Percentiles rank a stretch among this genome's conserved stretches.
phyloP scores from a whole-genome alignment of 2,113 vertebrate genomes.

The Phyllopteryx taeniolatus region DNA sequence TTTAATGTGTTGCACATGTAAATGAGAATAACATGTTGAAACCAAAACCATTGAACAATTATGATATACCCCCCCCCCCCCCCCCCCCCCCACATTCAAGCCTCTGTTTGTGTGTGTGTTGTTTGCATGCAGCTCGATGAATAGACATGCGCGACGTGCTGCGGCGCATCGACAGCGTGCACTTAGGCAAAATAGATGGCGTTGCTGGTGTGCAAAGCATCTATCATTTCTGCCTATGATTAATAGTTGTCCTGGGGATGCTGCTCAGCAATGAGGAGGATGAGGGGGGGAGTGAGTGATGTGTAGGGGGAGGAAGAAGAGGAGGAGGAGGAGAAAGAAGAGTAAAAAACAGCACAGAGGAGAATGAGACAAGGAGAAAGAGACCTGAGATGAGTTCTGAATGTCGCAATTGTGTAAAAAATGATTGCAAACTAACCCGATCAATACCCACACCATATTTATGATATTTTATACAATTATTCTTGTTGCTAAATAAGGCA shows the following conservation, averaged over 20 bases:
- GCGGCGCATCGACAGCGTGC: conserved; percentile 63
- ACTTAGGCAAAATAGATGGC: conserved; percentile 73
- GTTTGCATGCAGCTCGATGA: conserved; percentile 37
- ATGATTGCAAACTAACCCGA: neutral
- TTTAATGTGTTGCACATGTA: neutral
- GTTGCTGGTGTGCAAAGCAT: conserved; percentile 74
- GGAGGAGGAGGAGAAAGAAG: conserved; percentile 5
- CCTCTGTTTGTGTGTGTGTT: conserved; percentile 24
- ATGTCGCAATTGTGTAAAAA: neutral
- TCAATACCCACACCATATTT: neutral
- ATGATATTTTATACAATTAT: neutral
- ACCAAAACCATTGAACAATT: neutral
- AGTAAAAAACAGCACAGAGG: conserved; percentile 1
- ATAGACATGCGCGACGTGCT: conserved; percentile 59
- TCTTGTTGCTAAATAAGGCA: neutral
- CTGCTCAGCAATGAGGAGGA: conserved; percentile 47
- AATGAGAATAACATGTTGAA: neutral
- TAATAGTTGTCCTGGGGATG: conserved; percentile 76
- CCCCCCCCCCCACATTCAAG: neutral
- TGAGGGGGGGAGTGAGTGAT: conserved; percentile 13
- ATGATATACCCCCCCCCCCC: neutral
- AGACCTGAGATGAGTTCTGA: neutral
- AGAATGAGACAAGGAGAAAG: conserved; percentile 17
- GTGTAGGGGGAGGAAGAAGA: neutral
- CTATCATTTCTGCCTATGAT: conserved; percentile 77